Base-by-base conservation (phyloP, 2,113 vertebrate genomes). In the Xiphias gladius region DNA sequence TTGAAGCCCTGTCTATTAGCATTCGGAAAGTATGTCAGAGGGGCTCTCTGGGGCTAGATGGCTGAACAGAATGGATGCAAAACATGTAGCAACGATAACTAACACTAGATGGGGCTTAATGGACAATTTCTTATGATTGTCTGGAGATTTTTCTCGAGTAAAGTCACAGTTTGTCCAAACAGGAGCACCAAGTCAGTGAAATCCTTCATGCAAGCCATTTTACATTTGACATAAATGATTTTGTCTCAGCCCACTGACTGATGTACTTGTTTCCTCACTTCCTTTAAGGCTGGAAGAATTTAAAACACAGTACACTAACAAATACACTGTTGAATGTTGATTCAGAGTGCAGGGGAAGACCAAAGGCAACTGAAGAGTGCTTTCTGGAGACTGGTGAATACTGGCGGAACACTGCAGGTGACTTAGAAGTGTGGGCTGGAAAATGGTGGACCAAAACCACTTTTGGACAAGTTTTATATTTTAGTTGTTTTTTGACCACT, bases 301-400 rank as follows among this genome's bases (percentile, higher is more conserved):
- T 66, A 5, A 50, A 66, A 67, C 46, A 58, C 28, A 61, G 28
- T 30, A 24, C 58, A 43, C 24, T 50, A 67, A 61, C 65, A 28
- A 79, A 62, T 63, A 57, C n/a, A 76, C 52, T 9, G 35, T 68
- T 41, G 57, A 22, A 77, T 65, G 20, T 69, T 78, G 41, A 82
- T 73, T 13, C 10, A 64, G 20, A 37, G n/a, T n/a, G 32, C 35
- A 39, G 20, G 20, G 61, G 5, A 35, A 73, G 43, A 54, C 9
- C 32, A 37, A 41, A 48, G 63, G 50, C 26, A 35, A 39, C 41
- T 41, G 24, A 20, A 75, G 41, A n/a, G 43, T 65, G 50, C 12
- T 32, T 19, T 41, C 73, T 43, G 50, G 62, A 22, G 32, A 55
- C 35, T 28, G 61, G 10, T 59, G 24, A 55, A 26, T 41, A 14